Conservation (phyloP, 2,888 invertebrate genomes). For the Temnothorax unifasciatus region DNA sequence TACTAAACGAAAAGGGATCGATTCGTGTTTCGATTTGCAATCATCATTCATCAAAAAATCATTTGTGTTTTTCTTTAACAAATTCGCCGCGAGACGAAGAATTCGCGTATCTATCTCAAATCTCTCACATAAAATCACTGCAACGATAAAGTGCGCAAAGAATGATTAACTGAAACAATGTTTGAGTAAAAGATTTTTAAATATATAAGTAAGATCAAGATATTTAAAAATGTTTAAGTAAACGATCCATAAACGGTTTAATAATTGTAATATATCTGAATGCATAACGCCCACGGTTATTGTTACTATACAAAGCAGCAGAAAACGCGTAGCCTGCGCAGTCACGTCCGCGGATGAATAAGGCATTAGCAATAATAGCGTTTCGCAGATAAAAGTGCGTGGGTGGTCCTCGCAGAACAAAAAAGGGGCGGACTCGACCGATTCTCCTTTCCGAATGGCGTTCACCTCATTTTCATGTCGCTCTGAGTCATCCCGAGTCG, state of each 20-base stretch:
- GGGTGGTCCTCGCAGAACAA: constrained; percentile 30
- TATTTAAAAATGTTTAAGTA: neutral
- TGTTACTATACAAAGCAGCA: neutral
- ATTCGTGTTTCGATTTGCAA: constrained; percentile 65
- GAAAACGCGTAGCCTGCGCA: neutral
- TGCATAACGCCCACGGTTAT: neutral
- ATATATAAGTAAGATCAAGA: neutral
- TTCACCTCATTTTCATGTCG: constrained; percentile 50
- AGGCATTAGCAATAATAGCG: constrained; percentile 46
- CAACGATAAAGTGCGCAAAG: neutral
- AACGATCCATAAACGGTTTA: neutral
- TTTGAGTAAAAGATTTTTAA: neutral
- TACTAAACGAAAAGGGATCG: constrained; percentile 59
- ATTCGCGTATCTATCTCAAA: neutral
- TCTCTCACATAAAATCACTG: neutral
- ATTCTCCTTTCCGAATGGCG: constrained; percentile 2
- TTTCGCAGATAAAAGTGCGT: constrained; percentile 37
- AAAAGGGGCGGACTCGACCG: neutral
- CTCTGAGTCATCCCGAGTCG: constrained; percentile 48
- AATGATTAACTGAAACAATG: neutral
- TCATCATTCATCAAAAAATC: constrained; percentile 53
- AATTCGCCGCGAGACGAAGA: neutral
- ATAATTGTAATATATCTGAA: neutral
- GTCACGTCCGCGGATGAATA: constrained; percentile 41
- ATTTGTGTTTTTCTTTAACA: neutral